Evolutionary conservation across 2,113 vertebrate species (phyloP).

Genomic region (Eolophus roseicapilla): DNA sequence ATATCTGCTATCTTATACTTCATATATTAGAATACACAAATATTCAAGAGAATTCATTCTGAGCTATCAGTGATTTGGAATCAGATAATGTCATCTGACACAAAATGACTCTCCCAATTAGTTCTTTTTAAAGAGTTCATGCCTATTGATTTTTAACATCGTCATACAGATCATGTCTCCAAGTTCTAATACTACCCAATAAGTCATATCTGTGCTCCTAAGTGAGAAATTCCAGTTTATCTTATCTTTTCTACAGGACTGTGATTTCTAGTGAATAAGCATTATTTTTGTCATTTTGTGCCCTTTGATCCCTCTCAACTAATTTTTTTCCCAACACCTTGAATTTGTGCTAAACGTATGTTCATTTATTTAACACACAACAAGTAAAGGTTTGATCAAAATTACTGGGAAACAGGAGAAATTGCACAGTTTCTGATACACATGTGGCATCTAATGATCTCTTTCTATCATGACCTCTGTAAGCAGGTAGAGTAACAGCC

Average conservation of each 20-base stretch:
- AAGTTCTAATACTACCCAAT: neutral
- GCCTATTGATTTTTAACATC: neutral
- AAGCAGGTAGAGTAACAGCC: neutral
- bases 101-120: neutral
- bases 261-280: neutral
- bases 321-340: neutral
- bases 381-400: neutral
- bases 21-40: neutral
- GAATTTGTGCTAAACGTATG: neutral
- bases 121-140: neutral
- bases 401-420: neutral
- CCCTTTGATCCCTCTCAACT: neutral
- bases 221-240: neutral
- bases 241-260: neutral
- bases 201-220: neutral
- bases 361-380: neutral
- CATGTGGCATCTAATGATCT: neutral
- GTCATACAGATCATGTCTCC: neutral
- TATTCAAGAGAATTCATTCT: neutral
- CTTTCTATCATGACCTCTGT: neutral
- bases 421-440: neutral
- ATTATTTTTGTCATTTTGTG: neutral
- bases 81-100: neutral
- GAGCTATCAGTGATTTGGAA: neutral
- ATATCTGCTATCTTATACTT: neutral